A percentile compares a stretch with the other conserved stretches of the same genome.
Conservation (phyloP, 1,140 invertebrate genomes). For the Arion vulgaris region DNA sequence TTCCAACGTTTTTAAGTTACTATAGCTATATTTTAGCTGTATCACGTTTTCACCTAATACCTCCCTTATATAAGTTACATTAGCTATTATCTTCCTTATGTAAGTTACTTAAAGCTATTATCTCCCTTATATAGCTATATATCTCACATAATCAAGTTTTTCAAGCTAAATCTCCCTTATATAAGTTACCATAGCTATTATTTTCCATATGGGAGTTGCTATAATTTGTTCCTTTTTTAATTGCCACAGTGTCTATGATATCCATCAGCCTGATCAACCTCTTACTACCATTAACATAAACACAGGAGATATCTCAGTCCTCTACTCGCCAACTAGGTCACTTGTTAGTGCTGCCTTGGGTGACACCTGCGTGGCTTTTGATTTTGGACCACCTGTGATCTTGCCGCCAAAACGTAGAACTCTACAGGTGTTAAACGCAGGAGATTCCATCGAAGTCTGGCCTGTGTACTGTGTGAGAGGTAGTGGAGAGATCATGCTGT, state of each 20-base stretch:
- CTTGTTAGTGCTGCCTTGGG: conserved; percentile 78
- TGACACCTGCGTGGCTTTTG: conserved; percentile 87
- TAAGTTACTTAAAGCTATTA: no score
- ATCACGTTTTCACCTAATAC: no score
- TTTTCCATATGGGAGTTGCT: no score
- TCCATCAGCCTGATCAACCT: conserved; percentile 66
- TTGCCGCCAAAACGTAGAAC: conserved; percentile 46
- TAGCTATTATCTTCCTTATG: no score
- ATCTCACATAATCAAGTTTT: no score
- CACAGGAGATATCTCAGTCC: conserved; percentile 35
- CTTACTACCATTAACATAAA: conserved; percentile 64
- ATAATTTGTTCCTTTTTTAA: no score
- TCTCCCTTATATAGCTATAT: no score
- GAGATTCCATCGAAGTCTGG: conserved; percentile 75
- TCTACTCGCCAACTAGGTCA: conserved; percentile 52
- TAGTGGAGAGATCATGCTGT: conserved; percentile 81
- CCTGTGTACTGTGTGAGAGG: conserved; percentile 85
- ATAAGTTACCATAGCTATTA: no score
- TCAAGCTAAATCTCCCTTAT: no score
- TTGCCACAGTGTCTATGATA: conserved; percentile 63
- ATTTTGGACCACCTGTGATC: conserved; percentile 79
- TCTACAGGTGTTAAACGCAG: conserved; percentile 8
- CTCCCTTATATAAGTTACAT: no score
- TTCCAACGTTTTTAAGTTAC: no score
- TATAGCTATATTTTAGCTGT: no score